Base-by-base conservation (phyloP, 1,140 invertebrate genomes). In the Choristoneura fumiferana region DNA sequence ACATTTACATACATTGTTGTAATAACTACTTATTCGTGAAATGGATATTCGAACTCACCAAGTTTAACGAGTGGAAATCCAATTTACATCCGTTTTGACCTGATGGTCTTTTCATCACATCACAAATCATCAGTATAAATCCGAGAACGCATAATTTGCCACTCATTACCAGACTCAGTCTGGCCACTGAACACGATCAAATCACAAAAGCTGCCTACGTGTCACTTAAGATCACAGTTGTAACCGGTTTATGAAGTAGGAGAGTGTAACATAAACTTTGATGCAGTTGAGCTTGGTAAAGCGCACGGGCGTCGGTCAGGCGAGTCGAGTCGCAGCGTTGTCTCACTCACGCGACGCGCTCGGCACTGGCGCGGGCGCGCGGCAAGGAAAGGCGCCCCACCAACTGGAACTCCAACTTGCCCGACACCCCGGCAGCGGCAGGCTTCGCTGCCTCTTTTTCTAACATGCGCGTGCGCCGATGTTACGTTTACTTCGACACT, bases 391-490 rank as follows among this genome's bases (percentile, higher is more conserved):
- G 67, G 73, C 70, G 69, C 75, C 73, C 71, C 58, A 72, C 58
- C 72, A 62, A 71, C 59, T 60, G 57, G 60, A 55, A 52, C 54
- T 58, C 70, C 66, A 81, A 84, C 81, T 82, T 64, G 76, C 71
- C 67, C 66, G 77, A 78, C 81, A 49, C 43, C 43, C 43, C n/a
- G n/a, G 43, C 40, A 43, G 38, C n/a, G n/a, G 43, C 40, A 65
- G 70, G 73, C 77, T 78, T 73, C 69, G 78, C 76, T 80, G 77
- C 78, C 72, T 80, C 79, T 73, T 74, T 83, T 66, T 67, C 73
- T 61, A 72, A 73, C 68, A 71, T 84, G 82, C 84, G 84, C 73
- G 76, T 77, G 81, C 80, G 81, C 73, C 76, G 80, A 75, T 84
- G 78, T 74, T 76, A 76, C 74, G 76, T 77, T 81, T 69, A 74